These are phyloP conservation scores for Rhyacophila evoluta DNA, from an alignment of 2,888 invertebrate species.

Conservation along the genomic window DNA sequence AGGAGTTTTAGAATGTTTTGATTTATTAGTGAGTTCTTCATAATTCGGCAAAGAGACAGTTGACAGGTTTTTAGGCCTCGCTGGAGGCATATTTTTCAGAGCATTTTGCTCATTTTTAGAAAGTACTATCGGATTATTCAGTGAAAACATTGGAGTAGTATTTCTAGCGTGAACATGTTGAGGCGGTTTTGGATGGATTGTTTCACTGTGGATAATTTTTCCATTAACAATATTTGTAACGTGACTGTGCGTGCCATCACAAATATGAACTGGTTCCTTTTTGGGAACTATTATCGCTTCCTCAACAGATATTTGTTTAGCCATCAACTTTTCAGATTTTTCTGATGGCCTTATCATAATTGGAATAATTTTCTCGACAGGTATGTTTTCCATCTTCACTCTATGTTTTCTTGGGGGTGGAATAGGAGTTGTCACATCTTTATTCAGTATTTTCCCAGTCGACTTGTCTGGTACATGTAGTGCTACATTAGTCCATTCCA, in stretches of 20 bases:
- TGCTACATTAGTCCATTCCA: conserved; percentile 69
- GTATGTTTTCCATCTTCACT: conserved; percentile 56
- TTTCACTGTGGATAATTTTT: conserved; percentile 47
- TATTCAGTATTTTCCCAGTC: conserved; percentile 57
- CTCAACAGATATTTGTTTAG: conserved; percentile 57
- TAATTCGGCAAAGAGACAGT: conserved; percentile 70
- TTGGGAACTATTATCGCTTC: conserved; percentile 61
- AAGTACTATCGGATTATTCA: background rate
- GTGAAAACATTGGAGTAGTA: background rate
- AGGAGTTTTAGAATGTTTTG: background rate
- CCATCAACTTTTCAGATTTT: conserved; percentile 58
- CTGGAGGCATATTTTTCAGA: background rate
- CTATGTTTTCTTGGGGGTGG: conserved; percentile 62
- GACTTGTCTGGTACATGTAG: conserved; percentile 65
- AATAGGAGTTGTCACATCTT: conserved; percentile 57
- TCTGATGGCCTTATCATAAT: background rate
- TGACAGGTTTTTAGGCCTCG: conserved; percentile 64
- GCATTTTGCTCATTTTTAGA: background rate
- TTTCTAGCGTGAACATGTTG: conserved; percentile 41
- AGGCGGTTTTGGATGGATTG: conserved; percentile 42
- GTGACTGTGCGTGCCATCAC: conserved; percentile 59
- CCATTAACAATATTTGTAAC: conserved; percentile 56
- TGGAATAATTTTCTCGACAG: conserved; percentile 19
- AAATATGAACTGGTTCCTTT: conserved; percentile 61
- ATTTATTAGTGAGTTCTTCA: conserved; percentile 61